Evolutionary conservation across 2,797 vertebrate species (phyloP).

Genomic region (Emys orbicularis): DNA sequence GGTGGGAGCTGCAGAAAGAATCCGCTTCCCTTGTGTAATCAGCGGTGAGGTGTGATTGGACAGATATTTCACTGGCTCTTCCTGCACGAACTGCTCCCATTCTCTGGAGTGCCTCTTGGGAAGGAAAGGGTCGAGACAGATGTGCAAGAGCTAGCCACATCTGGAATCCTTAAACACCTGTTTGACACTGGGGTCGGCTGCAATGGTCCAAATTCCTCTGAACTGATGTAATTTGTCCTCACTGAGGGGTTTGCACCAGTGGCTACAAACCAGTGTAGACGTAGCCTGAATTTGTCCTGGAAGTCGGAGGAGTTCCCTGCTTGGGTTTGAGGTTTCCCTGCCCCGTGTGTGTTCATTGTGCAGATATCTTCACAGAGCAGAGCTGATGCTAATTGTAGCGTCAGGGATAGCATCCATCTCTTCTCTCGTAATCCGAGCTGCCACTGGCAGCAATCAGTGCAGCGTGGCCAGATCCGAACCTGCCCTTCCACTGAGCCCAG

Average conservation of each 20-base stretch:
- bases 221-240: fast-evolving
- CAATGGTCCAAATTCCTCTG: background rate
- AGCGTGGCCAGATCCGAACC: fast-evolving
- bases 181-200: background rate
- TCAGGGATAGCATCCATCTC: background rate
- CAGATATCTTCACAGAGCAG: background rate
- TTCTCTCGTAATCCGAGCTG: background rate
- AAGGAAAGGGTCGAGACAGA: background rate
- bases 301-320: background rate
- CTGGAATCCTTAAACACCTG: background rate
- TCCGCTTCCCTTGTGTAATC: background rate
- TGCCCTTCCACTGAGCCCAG: background rate
- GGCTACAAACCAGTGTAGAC: background rate
- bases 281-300: background rate
- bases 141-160: background rate
- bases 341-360: background rate
- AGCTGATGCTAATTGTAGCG: background rate
- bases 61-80: background rate
- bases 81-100: background rate
- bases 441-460: background rate
- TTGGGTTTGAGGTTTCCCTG: background rate
- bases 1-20: background rate
- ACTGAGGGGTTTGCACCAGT: background rate
- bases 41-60: background rate
- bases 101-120: background rate